A percentile compares a stretch with the other conserved stretches of the same genome.
These are phyloP conservation scores for Epinephelus fuscoguttatus DNA, from an alignment of 2,113 vertebrate genomes.

Conservation along the genomic window DNA sequence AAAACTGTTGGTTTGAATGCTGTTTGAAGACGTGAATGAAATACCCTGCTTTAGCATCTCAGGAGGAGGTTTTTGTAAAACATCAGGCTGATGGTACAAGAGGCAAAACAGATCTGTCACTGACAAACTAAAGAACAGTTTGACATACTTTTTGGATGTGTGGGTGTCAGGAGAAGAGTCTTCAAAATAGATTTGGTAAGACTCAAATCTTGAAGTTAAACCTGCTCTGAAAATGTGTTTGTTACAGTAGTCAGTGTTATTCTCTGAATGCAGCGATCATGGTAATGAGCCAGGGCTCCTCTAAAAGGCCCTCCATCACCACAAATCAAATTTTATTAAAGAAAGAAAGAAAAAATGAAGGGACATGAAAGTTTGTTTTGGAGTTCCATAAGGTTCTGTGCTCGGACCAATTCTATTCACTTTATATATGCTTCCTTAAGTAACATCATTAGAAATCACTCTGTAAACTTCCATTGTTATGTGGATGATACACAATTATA, in stretches of 20 bases:
- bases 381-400: too few relatives aligned
- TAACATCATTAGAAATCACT: too few relatives aligned
- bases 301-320: neutral
- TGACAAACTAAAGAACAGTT: neutral
- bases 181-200: neutral
- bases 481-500: too few relatives aligned
- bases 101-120: neutral
- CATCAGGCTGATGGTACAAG: neutral
- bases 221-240: neutral
- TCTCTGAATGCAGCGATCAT: neutral
- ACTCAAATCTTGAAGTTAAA: neutral
- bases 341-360: too few relatives aligned
- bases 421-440: too few relatives aligned
- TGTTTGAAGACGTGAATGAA: neutral
- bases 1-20: neutral
- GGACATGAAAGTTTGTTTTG: neutral
- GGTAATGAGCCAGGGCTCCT: neutral
- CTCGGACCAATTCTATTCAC: too few relatives aligned
- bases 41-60: neutral
- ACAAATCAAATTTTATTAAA: neutral
- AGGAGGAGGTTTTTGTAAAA: neutral
- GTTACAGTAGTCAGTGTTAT: neutral
- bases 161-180: neutral
- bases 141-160: neutral
- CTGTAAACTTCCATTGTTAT: too few relatives aligned